Conservation (phyloP, 2,888 invertebrate genomes). For the Ariolimax columbianus region DNA sequence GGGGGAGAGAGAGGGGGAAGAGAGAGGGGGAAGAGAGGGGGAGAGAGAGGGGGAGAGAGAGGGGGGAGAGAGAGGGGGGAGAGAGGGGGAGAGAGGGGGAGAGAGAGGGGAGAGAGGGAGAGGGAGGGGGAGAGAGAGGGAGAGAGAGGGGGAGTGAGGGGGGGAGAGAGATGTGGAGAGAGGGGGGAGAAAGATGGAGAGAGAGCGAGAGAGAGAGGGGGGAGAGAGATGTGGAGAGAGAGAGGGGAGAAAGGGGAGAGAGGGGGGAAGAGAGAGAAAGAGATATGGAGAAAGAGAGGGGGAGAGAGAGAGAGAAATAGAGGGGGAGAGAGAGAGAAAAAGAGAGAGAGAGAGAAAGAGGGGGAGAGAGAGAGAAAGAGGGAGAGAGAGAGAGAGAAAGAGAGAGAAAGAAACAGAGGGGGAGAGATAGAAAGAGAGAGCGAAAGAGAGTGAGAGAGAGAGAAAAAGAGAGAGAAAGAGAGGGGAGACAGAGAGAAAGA, state of each 20-base stretch:
- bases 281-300: background rate
- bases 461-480: background rate
- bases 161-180: background rate
- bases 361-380: background rate
- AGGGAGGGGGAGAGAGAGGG: background rate
- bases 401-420: background rate
- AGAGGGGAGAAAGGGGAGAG: background rate
- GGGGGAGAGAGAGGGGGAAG: background rate
- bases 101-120: background rate
- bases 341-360: slow-evolving; percentile 15
- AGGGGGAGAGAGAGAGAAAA: background rate
- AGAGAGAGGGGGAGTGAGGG: background rate
- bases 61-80: background rate
- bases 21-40: background rate
- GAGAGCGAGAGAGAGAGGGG: background rate
- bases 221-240: background rate
- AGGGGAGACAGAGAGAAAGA: background rate
- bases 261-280: background rate
- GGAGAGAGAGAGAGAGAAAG: background rate
- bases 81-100: background rate
- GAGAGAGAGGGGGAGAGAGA: background rate
- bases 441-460: background rate
- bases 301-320: background rate
- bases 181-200: background rate
- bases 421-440: no score